Base-by-base conservation (phyloP, 2,797 vertebrate genomes). In the Xerus rutilus region DNA sequence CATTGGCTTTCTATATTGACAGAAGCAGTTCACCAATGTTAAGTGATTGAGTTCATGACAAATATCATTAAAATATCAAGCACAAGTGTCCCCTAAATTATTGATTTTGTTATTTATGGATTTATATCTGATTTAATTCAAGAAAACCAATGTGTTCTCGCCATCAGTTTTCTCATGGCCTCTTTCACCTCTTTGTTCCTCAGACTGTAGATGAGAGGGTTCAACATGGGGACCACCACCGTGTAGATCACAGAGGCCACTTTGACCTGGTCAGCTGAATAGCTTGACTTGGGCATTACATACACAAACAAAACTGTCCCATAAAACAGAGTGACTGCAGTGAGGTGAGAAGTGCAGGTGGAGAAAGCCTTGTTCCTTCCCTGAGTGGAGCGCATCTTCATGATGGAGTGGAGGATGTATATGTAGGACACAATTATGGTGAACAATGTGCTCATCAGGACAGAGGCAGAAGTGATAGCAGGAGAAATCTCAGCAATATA, bases 181-280 rank as follows among this genome's bases (percentile, higher is more conserved):
- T 94, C 90, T 91, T 98, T 98, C 9, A 98, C 97, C 18, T 98
- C 97, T 47, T 98, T 98, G 70, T 98, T 98, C 65, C 98, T 97
- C 23, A 98, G 89, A 45, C 97, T 98, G 21, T 98, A 98, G 85
- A 98, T 98, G n/a, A 97, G 87, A n/a, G 97, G 98, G n/a, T 98
- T 98, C 90, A 98, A 73, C 94, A 98, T 97, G 54, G 98, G 97
- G 20, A 98, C 96, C 70, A 98, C 78, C 57, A 98, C 96, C 0
- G 95, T 98, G 25, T 98, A 98, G 83, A 97, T 98, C 13, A 98
- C 93, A 92, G 98, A 98, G 10, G 97, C 96, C 81, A 95, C 79
- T 91, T 98, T 98, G 74, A 98, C 97, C 57, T 97, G 93, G 18
- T 97, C 86, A 21, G 95, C 93, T 77, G 97, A 97, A 64, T 97